phyloP scores from a whole-genome alignment of 1,140 invertebrate genomes.

The Drosophila ambigua region DNA sequence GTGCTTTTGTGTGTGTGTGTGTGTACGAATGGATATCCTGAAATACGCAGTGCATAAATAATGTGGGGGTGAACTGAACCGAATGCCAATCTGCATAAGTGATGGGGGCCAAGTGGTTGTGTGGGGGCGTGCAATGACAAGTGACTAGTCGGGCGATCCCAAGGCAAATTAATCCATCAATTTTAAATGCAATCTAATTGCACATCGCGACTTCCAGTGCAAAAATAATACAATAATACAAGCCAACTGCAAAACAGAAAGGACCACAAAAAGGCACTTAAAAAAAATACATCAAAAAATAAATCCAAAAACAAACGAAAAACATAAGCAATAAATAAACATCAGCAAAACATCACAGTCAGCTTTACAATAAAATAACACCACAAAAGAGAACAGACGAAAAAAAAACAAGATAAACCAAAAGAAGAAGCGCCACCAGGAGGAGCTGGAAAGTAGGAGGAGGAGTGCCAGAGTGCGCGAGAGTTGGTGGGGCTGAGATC shows the following conservation, averaged over 20 bases:
- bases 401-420: neutral
- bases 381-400: neutral
- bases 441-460: too few relatives aligned
- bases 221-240: conserved; percentile 28
- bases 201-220: conserved; percentile 1
- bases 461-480: too few relatives aligned
- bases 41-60: conserved; percentile 23
- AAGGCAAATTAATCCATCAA: conserved; percentile 9
- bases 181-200: conserved; percentile 27
- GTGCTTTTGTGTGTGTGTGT: neutral
- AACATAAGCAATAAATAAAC: neutral
- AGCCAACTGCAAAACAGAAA: conserved; percentile 16
- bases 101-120: conserved; percentile 1
- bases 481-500: too few relatives aligned
- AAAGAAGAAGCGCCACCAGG: too few relatives aligned
- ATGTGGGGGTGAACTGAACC: conserved; percentile 4
- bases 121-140: neutral
- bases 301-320: conserved; percentile 6
- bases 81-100: conserved; percentile 8
- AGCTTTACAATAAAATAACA: conserved; percentile 1
- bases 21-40: neutral
- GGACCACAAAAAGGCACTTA: conserved; percentile 23
- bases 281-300: conserved; percentile 12
- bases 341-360: neutral
- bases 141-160: too few relatives aligned